phyloP scores from a whole-genome alignment of 2,888 invertebrate species.

The Cataglyphis albicans region DNA sequence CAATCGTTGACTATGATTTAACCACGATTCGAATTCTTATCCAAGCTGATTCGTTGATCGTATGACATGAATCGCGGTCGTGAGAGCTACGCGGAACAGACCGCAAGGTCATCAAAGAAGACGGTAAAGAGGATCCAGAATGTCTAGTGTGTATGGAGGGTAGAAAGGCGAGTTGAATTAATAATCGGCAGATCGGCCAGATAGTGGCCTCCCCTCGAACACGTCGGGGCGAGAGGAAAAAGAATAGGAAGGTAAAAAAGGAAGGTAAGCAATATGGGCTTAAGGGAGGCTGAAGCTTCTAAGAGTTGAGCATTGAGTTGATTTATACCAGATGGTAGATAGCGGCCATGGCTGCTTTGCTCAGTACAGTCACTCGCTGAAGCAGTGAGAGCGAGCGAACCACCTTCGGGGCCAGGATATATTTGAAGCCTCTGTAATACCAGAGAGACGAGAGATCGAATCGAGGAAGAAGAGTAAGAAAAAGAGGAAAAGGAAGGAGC shows the following conservation, averaged over 20 bases:
- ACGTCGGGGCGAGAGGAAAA: conserved; percentile 63
- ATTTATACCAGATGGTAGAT: conserved; percentile 86
- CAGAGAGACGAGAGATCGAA: conserved; percentile 55
- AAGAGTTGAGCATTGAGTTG: conserved; percentile 84
- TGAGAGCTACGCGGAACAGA: conserved; percentile 23
- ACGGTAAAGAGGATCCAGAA: conserved; percentile 52
- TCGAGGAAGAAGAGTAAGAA: conserved; percentile 23
- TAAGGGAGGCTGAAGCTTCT: conserved; percentile 80
- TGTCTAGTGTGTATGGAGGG: conserved; percentile 66
- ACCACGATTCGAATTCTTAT: conserved; percentile 39
- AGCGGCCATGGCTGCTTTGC: conserved; percentile 80
- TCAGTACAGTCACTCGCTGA: conserved; percentile 71
- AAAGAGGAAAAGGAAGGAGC: conserved; percentile 46
- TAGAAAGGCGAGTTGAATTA: conserved; percentile 82
- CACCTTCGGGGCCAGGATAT: conserved; percentile 70
- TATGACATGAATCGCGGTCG: conserved; percentile 6
- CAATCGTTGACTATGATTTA: conserved; percentile 38
- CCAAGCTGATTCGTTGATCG: background rate
- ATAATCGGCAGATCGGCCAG: conserved; percentile 83
- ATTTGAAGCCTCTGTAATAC: conserved; percentile 73
- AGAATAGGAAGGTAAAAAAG: conserved; percentile 70
- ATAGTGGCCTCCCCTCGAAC: conserved; percentile 78
- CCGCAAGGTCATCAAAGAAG: conserved; percentile 43
- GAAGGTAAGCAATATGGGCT: conserved; percentile 81
- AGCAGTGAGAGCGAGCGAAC: conserved; percentile 67